Percentiles rank a stretch among this genome's conserved stretches.
phyloP scores from a whole-genome alignment of 2,888 invertebrate genomes.

The Margaritifera margaritifera region DNA sequence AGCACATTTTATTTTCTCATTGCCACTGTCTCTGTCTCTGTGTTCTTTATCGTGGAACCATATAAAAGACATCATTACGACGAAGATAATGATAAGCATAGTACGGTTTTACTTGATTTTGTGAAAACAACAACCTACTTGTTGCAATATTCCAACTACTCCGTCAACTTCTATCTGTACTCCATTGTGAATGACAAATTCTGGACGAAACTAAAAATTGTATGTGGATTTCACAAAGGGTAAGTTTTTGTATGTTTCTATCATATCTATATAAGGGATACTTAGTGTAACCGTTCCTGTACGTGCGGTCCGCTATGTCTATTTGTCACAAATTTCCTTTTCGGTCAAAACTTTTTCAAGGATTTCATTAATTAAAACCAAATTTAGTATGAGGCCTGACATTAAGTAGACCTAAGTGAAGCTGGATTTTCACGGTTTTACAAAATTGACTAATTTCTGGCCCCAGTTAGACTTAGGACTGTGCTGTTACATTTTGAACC shows the following conservation, averaged over 20 bases:
- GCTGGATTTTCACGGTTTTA: too few species aligned
- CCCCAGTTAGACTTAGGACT: too few species aligned
- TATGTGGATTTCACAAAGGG: slow-evolving; percentile 29
- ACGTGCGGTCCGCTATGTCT: too few species aligned
- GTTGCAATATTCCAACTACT: slow-evolving; percentile 43
- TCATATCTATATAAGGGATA: too few species aligned
- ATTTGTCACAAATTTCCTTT: too few species aligned
- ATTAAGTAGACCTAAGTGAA: too few species aligned
- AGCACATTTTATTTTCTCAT: slow-evolving; percentile 42
- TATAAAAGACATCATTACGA: slow-evolving; percentile 28
- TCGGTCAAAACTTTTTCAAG: too few species aligned
- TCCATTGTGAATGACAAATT: slow-evolving; percentile 41
- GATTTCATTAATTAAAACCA: too few species aligned
- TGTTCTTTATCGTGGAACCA: slow-evolving; percentile 46
- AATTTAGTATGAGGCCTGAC: too few species aligned
- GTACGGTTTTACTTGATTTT: slow-evolving; percentile 26
- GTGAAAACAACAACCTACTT: slow-evolving; percentile 36
- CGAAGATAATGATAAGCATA: slow-evolving; percentile 1
- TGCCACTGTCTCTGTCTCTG: slow-evolving; percentile 41
- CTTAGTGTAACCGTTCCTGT: too few species aligned
- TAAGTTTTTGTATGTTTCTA: slow-evolving; percentile 8
- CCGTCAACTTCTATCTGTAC: slow-evolving; percentile 50
- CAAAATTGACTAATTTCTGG: too few species aligned
- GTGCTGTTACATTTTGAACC: too few species aligned
- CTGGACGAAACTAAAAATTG: slow-evolving; percentile 20